Percentiles rank a stretch among this genome's conserved stretches.
phyloP scores from a whole-genome alignment of 2,888 invertebrate genomes.

The Mechanitis messenoides region DNA sequence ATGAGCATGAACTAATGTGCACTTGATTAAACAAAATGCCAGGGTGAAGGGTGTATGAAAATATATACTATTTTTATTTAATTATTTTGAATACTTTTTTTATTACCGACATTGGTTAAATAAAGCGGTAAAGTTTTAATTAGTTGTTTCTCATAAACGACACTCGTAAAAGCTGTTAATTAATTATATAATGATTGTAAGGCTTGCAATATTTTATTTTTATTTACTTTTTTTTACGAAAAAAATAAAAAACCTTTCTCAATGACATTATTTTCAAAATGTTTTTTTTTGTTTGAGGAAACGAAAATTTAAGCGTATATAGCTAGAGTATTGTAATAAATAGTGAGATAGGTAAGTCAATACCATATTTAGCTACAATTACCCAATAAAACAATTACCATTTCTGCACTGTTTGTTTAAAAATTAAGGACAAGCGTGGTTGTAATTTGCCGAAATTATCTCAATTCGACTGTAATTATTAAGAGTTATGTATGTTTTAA shows the following conservation, averaged over 20 bases:
- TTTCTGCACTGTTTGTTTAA: slow-evolving; percentile 29
- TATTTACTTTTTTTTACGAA: no score
- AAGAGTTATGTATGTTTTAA: slow-evolving; percentile 2
- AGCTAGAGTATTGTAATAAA: background rate
- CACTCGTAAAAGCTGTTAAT: background rate
- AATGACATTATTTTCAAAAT: no score
- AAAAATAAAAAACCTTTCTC: no score
- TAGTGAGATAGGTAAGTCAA: background rate
- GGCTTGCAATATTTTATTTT: no score
- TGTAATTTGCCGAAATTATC: slow-evolving; percentile 27
- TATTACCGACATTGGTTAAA: no score
- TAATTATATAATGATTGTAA: no score
- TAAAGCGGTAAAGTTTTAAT: no score
- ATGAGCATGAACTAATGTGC: slow-evolving; percentile 48
- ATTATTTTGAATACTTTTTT: no score
- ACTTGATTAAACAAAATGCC: slow-evolving; percentile 47
- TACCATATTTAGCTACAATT: slow-evolving; percentile 5
- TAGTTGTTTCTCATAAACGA: slow-evolving; percentile 1
- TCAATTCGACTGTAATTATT: slow-evolving; percentile 21
- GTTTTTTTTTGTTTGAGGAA: no score
- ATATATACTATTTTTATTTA: no score
- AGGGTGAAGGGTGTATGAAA: slow-evolving; percentile 3
- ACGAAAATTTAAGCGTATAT: no score
- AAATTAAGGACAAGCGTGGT: slow-evolving; percentile 27
- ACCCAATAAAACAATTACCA: slow-evolving; percentile 26